phyloP scores from a whole-genome alignment of 2,888 invertebrate species.

The Escarpia spicata region DNA sequence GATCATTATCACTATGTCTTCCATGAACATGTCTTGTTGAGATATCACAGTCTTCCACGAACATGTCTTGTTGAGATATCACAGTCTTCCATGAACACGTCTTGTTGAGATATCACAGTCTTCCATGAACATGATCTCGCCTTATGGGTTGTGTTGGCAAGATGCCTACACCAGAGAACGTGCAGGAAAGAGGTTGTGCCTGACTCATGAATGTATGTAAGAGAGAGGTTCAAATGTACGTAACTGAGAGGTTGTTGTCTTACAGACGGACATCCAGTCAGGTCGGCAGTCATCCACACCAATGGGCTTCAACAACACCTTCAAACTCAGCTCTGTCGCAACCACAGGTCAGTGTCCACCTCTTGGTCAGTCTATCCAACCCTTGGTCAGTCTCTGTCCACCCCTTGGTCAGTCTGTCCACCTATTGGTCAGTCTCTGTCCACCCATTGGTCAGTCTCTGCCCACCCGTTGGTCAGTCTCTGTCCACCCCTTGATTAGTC shows the following conservation, averaged over 20 bases:
- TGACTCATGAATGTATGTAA: neutral
- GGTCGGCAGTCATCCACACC: constrained; percentile 19
- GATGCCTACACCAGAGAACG: neutral
- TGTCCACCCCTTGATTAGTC: neutral
- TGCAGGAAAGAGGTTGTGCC: neutral
- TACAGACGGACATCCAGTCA: constrained; percentile 25
- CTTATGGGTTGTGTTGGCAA: neutral
- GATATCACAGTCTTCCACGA: too few species aligned
- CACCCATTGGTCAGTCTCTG: neutral
- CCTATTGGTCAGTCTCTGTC: neutral
- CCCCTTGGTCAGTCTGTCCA: neutral
- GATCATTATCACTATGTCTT: too few species aligned
- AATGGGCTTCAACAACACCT: constrained; percentile 22
- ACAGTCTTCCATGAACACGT: too few species aligned
- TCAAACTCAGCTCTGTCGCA: constrained; percentile 22
- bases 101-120: too few species aligned
- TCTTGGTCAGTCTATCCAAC: neutral
- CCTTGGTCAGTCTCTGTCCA: neutral
- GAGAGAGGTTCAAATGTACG: neutral
- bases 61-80: too few species aligned
- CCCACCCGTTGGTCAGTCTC: neutral
- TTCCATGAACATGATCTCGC: too few species aligned
- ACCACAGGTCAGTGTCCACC: neutral
- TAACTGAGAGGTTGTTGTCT: neutral
- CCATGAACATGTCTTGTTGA: too few species aligned